Percentiles rank a stretch among this genome's conserved stretches.
phyloP scores from a whole-genome alignment of 2,113 vertebrate species.

The Eonycteris spelaea region DNA sequence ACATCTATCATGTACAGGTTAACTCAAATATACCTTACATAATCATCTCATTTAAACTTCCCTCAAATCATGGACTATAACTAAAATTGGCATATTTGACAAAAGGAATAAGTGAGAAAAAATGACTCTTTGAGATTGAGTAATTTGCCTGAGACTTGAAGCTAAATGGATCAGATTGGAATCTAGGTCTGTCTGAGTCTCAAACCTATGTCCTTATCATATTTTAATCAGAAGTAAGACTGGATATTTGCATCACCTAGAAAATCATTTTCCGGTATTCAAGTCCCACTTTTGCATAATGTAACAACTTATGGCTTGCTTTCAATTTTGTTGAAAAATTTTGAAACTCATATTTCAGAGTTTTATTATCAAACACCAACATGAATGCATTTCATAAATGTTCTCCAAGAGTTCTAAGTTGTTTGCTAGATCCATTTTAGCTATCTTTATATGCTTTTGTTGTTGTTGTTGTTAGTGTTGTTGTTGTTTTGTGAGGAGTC shows the following conservation, averaged over 20 bases:
- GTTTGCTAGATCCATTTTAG: neutral
- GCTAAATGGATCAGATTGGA: neutral
- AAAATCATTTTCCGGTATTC: neutral
- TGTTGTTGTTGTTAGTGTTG: no score
- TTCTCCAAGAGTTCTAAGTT: neutral
- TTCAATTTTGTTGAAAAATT: neutral
- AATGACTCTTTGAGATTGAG: neutral
- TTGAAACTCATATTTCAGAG: neutral
- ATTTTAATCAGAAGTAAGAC: neutral
- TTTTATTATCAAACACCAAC: neutral
- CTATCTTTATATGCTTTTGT: neutral
- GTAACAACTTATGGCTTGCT: neutral
- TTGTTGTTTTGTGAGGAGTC: neutral
- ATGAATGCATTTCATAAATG: neutral
- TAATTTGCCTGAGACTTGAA: neutral
- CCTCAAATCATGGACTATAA: neutral
- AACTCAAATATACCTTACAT: neutral
- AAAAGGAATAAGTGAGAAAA: neutral
- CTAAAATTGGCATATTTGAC: neutral
- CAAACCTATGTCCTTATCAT: neutral
- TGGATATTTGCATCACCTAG: neutral
- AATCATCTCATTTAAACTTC: neutral
- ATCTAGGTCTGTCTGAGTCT: neutral
- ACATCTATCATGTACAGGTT: neutral
- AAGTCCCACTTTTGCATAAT: neutral